Evolutionary conservation across 2,113 vertebrate genomes (phyloP), one percentile per base, ranked within the genome.

Genomic region (Rutilus rutilus): DNA sequence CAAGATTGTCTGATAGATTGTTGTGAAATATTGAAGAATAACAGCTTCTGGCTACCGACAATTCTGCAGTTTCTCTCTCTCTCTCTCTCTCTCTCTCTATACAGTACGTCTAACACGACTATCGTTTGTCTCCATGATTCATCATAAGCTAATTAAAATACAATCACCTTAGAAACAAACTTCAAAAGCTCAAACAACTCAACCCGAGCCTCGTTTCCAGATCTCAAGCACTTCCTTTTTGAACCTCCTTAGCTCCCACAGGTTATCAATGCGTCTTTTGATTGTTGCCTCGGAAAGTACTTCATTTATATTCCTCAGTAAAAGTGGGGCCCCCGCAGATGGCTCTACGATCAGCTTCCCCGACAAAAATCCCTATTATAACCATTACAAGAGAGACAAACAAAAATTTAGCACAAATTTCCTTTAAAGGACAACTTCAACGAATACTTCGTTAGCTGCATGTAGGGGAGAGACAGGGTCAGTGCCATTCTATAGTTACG

Each of bases 221-320:
- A 85, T 64, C 77, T 23, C 75, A 57, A 86, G 71, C 45, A 60
- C 45, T 83, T 89, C 87, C 89, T 87, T 91, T 82, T 90, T 87
- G 86, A 81, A 85, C 25, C 42, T 88, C 89, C 67, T 89, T 86
- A 67, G 91, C 88, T 89, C 87, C 88, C 87, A 89, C 89, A 85
- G 86, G 87, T 91, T 90, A 92, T 93, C 90, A 94, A 94, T 92
- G 93, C 91, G 87, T 92, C 93, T 94, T 93, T 93, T 94, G 93
- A 94, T 91, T 93, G 92, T 93, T 92, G 85, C 89, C 91, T 86
- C 80, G 81, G 86, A 74, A 81, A 88, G 87, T 85, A 90, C 88
- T 76, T 94, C 90, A 93, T 94, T 94, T 93, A 91, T 91, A 95
- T 95, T 92, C 92, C 64, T 91, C 91, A 89, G 92, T 89, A 92